Evolutionary conservation across 2,113 vertebrate species (phyloP), one percentile per base, ranked within the genome.

Genomic region (Alligator sinensis): DNA sequence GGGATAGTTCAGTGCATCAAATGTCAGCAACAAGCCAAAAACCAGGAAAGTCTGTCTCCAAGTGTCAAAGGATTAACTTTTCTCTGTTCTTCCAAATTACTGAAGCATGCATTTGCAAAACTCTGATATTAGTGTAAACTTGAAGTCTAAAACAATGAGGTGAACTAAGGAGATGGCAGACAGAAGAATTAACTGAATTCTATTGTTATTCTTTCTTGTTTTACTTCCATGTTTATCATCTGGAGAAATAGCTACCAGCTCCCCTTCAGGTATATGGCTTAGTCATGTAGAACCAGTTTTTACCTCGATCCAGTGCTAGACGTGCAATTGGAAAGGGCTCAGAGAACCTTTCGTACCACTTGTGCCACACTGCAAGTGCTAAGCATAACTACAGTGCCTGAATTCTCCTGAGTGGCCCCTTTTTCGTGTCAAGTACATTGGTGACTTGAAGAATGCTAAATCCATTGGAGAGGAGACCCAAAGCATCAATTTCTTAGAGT

Each of bases 1-100:
- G n/a, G 63, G 47, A 21, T 59, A 47, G 74, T 59, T 47, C 61
- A 30, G 27, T 74, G 47, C 84, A 34, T 66, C 77, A 91, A 58
- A 62, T 63, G 59, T 76, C 88, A 74, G 22, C 54, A 86, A 81
- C 6, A 66, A 77, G 21, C 16, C 60, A 28, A 80, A 91, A 57
- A 70, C 77, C 70, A 77, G 82, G 83, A 91, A 91, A 91, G 81
- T 81, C 55, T 86, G 70, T 86, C 47, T 88, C 87, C 30, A n/a
- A 59, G 70, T 74, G 34, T 47, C 22, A 3, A 74, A 74, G 30
- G 70, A 86, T 76, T 61, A 85, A 80, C 30, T 47, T 75, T 74
- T 54, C 54, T 19, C n/a, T 25, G 57, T 81, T 66, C 47, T 66
- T 68, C 77, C 83, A 85, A 76, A 55, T 61, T 59, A 85, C 64